A percentile compares a stretch with the other conserved stretches of the same genome.
These are phyloP conservation scores for Pyrgus malvae DNA, from an alignment of 2,888 invertebrate species.

Conservation along the genomic window DNA sequence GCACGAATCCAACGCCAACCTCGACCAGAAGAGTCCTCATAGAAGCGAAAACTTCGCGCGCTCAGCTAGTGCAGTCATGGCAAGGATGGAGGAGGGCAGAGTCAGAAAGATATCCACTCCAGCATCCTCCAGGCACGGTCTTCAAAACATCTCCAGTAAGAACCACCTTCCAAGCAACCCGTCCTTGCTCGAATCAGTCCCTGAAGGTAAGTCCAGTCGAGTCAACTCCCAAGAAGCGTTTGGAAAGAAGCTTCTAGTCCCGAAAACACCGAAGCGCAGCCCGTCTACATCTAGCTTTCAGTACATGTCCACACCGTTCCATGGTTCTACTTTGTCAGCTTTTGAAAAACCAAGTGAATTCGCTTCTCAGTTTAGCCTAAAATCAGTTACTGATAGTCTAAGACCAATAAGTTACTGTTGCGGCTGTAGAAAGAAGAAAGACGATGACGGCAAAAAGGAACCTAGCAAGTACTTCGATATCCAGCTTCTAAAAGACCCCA, in stretches of 20 bases:
- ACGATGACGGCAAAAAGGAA: slow-evolving; percentile 60
- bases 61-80: slow-evolving; percentile 87
- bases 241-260: slow-evolving; percentile 60
- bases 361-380: slow-evolving; percentile 89
- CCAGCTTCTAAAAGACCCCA: slow-evolving; percentile 87
- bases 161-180: slow-evolving; percentile 85
- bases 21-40: slow-evolving; percentile 46
- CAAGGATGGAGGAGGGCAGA: slow-evolving; percentile 62
- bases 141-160: slow-evolving; percentile 83
- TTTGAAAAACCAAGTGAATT: slow-evolving; percentile 89
- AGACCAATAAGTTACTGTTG: slow-evolving; percentile 70
- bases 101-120: slow-evolving; percentile 59
- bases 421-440: slow-evolving; percentile 57
- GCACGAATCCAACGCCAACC: slow-evolving; percentile 48
- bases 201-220: slow-evolving; percentile 80
- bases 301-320: slow-evolving; percentile 90
- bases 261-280: slow-evolving; percentile 83
- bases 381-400: slow-evolving; percentile 83
- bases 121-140: slow-evolving; percentile 64
- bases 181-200: slow-evolving; percentile 85
- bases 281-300: slow-evolving; percentile 91
- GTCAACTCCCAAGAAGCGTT: slow-evolving; percentile 65
- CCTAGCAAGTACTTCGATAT: slow-evolving; percentile 88
- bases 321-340: slow-evolving; percentile 90
- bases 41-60: slow-evolving; percentile 72